A percentile compares a stretch with the other conserved stretches of the same genome.
Evolutionary conservation across 2,797 vertebrate species (phyloP).

Genomic region (Garrulus glandarius): DNA sequence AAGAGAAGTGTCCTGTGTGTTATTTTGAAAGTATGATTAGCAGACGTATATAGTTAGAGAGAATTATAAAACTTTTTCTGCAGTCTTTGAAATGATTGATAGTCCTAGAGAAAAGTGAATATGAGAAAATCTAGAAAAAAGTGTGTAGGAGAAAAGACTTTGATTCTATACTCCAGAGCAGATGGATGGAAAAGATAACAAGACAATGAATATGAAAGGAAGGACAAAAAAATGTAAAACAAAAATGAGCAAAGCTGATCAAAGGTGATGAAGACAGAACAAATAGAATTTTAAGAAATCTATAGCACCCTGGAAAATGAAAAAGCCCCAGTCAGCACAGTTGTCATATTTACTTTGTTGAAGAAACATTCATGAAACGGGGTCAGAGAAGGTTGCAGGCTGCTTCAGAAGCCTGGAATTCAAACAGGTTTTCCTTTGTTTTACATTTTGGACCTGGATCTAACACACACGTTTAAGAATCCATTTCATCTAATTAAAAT

Average conservation of each 20-base stretch:
- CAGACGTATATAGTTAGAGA: background rate
- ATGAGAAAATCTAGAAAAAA: background rate
- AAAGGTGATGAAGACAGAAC: background rate
- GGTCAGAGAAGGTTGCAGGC: background rate
- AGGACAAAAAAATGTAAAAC: background rate
- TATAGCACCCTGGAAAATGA: background rate
- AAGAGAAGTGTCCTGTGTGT: background rate
- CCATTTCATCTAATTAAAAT: background rate
- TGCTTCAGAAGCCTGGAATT: background rate
- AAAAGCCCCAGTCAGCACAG: background rate
- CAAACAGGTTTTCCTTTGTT: background rate
- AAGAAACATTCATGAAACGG: background rate
- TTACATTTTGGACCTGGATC: background rate
- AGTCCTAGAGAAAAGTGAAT: background rate
- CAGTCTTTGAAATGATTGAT: conserved; percentile 1
- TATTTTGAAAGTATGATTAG: conserved; percentile 27
- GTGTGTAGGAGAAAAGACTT: background rate
- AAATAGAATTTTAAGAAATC: conserved; percentile 8
- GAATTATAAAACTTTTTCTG: conserved; percentile 9
- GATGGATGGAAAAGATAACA: conserved; percentile 42
- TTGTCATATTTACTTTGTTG: background rate
- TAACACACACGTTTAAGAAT: background rate
- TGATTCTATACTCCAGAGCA: conserved; percentile 25
- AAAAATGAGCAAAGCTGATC: background rate
- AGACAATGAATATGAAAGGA: conserved; percentile 22